phyloP scores from a whole-genome alignment of 2,888 invertebrate genomes.

The Linyphia triangularis region DNA sequence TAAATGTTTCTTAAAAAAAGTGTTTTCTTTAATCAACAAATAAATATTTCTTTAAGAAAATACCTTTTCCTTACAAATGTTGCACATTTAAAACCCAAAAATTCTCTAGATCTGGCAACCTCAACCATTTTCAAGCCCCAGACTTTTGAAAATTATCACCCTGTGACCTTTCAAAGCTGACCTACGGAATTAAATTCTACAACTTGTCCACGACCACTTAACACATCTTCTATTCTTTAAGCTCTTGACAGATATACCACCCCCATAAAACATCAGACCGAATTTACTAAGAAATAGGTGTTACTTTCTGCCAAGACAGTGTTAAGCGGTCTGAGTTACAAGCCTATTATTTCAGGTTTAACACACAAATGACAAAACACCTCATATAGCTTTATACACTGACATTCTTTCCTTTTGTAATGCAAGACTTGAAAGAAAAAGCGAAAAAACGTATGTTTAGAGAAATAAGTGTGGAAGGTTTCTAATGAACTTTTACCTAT shows the following conservation, averaged over 20 bases:
- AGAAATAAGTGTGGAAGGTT: no score
- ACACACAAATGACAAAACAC: slow-evolving; percentile 5
- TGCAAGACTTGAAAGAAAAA: not conserved
- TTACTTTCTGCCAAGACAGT: not conserved
- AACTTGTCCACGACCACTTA: not conserved
- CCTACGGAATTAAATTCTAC: no score
- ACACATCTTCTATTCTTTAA: slow-evolving; percentile 4
- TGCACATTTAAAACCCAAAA: no score
- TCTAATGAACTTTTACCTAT: no score
- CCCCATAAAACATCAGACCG: not conserved
- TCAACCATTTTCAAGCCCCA: no score
- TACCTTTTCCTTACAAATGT: no score
- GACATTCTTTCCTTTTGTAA: not conserved
- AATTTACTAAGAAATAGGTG: slow-evolving; percentile 11
- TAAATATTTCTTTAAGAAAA: no score
- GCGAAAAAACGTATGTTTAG: not conserved
- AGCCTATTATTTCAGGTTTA: slow-evolving; percentile 10
- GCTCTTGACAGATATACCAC: not conserved
- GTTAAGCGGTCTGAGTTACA: slow-evolving; percentile 2
- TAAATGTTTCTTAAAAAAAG: no score
- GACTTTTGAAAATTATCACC: no score
- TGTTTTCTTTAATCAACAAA: no score
- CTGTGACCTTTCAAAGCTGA: no score
- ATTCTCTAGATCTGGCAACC: no score
- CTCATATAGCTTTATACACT: not conserved